Evolutionary conservation across 2,888 invertebrate species (phyloP).

Genomic region (Macroteleia sp.): DNA sequence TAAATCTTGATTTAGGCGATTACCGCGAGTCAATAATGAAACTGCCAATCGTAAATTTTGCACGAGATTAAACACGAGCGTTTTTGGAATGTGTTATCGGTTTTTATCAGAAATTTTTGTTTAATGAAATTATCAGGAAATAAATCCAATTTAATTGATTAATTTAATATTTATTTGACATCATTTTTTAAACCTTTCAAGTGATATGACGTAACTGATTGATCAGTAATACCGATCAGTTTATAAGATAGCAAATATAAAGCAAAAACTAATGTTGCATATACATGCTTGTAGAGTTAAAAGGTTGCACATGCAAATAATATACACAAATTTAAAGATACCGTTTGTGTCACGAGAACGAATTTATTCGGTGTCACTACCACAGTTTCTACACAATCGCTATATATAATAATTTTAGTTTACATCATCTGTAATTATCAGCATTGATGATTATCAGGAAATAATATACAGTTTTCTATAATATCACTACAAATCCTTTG

Average conservation of each 20-base stretch:
- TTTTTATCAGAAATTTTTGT: slow-evolving; percentile 19
- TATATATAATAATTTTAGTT: slow-evolving; percentile 75
- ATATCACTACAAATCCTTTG: slow-evolving; percentile 73
- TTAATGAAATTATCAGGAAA: slow-evolving; percentile 26
- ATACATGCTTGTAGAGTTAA: too few relatives aligned
- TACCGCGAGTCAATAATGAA: slow-evolving; percentile 36
- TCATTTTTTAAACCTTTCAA: not conserved
- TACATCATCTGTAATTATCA: slow-evolving; percentile 78
- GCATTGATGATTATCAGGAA: slow-evolving; percentile 75
- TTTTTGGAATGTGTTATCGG: slow-evolving; percentile 31
- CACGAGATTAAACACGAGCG: slow-evolving; percentile 18
- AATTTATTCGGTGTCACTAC: slow-evolving; percentile 82
- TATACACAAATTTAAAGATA: slow-evolving; percentile 46
- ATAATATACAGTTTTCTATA: slow-evolving; percentile 79
- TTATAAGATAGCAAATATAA: too few relatives aligned
- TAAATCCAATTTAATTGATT: slow-evolving; percentile 18
- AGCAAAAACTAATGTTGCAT: too few relatives aligned
- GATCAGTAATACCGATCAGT: not conserved
- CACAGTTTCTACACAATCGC: slow-evolving; percentile 78
- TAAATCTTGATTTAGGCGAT: slow-evolving; percentile 28
- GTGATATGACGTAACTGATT: not conserved
- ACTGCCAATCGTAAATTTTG: slow-evolving; percentile 13
- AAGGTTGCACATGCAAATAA: slow-evolving; percentile 14
- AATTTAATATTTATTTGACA: slow-evolving; percentile 26
- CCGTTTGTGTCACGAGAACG: slow-evolving; percentile 77